A percentile compares a stretch with the other conserved stretches of the same genome.
Evolutionary conservation across 1,140 invertebrate genomes (phyloP).

Genomic region (Homalodisca vitripennis): DNA sequence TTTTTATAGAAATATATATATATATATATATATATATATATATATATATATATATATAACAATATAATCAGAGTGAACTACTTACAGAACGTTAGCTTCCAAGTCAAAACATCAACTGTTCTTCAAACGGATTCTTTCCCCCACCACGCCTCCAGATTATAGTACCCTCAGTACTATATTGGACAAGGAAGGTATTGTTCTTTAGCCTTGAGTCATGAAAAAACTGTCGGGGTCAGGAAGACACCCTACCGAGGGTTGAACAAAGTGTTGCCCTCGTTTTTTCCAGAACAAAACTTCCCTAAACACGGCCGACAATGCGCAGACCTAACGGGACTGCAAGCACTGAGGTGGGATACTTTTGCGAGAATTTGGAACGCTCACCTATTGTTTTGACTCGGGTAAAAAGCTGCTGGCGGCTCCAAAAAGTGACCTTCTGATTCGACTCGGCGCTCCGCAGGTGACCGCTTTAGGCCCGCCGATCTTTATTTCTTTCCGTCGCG

Average conservation of each 20-base stretch:
- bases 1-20: too few species aligned
- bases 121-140: too few species aligned
- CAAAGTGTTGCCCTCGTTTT: constrained; percentile 1
- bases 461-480: too few species aligned
- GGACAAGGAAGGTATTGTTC: not conserved
- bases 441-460: not conserved
- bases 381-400: constrained; percentile 10
- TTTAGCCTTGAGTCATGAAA: not conserved
- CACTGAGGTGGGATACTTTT: not conserved
- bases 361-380: not conserved
- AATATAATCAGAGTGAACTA: too few species aligned
- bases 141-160: too few species aligned
- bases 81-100: too few species aligned
- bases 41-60: too few species aligned
- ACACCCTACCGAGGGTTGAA: not conserved
- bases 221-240: constrained; percentile 6
- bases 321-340: not conserved
- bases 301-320: not conserved
- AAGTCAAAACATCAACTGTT: too few species aligned
- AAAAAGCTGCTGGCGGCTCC: not conserved
- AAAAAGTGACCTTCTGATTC: not conserved
- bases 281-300: not conserved
- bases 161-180: not conserved
- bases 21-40: too few species aligned
- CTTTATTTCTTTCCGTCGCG: too few species aligned